A percentile compares a stretch with the other conserved stretches of the same genome.
Conservation (phyloP, 2,888 invertebrate species). For the Liodrosophila aerea region DNA sequence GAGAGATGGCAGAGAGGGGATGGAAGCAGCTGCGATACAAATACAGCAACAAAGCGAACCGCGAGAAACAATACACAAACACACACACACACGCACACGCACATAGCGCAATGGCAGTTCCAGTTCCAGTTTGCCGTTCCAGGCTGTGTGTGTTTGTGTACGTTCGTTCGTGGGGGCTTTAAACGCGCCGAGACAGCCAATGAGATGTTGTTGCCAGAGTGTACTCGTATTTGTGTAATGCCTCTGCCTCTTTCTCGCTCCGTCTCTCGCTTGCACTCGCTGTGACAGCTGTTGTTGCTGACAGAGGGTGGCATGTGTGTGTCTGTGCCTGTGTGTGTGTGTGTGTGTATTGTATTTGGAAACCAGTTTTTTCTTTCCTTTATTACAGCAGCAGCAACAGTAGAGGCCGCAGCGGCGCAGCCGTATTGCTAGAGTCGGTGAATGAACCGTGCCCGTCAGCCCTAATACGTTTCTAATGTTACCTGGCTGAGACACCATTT, state of each 20-base stretch:
- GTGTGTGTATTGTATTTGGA: constrained; percentile 56
- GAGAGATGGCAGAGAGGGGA: constrained; percentile 29
- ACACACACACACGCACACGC: constrained; percentile 15
- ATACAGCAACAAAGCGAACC: constrained; percentile 40
- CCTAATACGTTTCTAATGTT: constrained; percentile 71
- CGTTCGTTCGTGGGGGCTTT: constrained; percentile 55
- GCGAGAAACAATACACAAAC: constrained; percentile 50
- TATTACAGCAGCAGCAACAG: constrained; percentile 25
- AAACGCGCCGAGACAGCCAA: constrained; percentile 76
- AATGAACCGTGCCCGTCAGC: constrained; percentile 71
- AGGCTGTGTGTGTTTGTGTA: constrained; percentile 28
- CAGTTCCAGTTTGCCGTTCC: constrained; percentile 68
- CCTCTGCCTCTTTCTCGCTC: constrained; percentile 48
- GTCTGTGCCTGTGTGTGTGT: constrained; percentile 8
- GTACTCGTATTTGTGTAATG: constrained; percentile 67
- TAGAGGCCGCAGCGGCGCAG: constrained; percentile 57
- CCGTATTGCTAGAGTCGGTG: constrained; percentile 77
- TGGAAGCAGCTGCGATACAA: constrained; percentile 62
- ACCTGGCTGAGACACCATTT: constrained; percentile 76
- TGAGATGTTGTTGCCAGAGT: constrained; percentile 76
- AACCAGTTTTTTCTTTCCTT: constrained; percentile 62
- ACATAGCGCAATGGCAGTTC: constrained; percentile 30
- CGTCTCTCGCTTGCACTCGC: constrained; percentile 46
- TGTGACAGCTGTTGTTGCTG: constrained; percentile 48
- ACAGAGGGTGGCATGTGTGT: constrained; percentile 57